A percentile compares a stretch with the other conserved stretches of the same genome.
These are phyloP conservation scores for Mystacornis crossleyi DNA, from an alignment of 2,113 vertebrate genomes.

Conservation along the genomic window DNA sequence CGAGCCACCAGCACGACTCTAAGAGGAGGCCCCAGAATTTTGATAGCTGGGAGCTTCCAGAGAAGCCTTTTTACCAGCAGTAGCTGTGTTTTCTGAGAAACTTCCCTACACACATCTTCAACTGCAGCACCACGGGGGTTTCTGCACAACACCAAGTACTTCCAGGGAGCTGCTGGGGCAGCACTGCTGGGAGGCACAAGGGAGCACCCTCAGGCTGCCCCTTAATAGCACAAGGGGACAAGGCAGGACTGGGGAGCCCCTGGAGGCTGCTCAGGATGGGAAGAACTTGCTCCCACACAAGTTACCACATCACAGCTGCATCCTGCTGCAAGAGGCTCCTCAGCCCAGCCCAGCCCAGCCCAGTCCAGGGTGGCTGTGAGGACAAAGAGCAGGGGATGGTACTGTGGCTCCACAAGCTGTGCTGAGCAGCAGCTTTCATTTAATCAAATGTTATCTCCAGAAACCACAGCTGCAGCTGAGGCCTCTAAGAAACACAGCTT, in stretches of 20 bases:
- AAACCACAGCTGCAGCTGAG: constrained; percentile 1
- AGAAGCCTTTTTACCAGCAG: background rate
- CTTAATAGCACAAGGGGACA: background rate
- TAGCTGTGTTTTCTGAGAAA: background rate
- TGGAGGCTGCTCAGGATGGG: background rate
- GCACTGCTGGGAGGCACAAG: background rate
- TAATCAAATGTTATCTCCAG: constrained; percentile 26
- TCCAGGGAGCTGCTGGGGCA: background rate
- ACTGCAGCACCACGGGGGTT: background rate
- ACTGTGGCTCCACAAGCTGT: background rate
- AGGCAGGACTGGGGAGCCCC: background rate
- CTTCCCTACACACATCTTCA: rapidly evolving
- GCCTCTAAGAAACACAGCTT: background rate
- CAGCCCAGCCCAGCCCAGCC: background rate
- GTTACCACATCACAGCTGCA: background rate
- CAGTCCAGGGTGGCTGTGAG: background rate
- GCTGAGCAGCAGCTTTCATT: constrained; percentile 6
- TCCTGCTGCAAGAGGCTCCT: background rate
- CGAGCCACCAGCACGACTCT: background rate
- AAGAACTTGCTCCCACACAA: background rate
- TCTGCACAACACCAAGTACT: background rate
- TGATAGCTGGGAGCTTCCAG: background rate
- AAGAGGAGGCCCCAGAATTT: background rate
- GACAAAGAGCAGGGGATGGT: background rate
- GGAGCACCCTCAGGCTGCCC: background rate